Evolutionary conservation across 2,888 invertebrate species (phyloP), one percentile per base, ranked within the genome.

Genomic region (Napeogenes inachia): DNA sequence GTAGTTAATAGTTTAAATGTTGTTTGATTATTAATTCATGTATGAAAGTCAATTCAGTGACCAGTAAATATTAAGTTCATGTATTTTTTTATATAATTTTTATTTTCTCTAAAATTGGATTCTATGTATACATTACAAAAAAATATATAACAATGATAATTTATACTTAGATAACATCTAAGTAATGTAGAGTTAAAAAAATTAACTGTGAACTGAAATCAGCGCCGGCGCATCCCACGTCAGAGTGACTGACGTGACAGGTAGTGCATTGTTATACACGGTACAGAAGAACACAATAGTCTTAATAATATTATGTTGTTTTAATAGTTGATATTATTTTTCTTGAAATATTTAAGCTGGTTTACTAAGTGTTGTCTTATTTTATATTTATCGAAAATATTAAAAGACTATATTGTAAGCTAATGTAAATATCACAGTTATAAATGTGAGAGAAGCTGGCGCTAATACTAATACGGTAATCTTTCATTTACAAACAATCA

Each of bases 231-330:
- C 72, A 75, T 71, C 73, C 68, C 65, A 75, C 65, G 75, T 75
- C 78, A 67, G 61, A 59, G 57, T 68, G 69, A 73, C 65, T 71
- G 71, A 67, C 73, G 68, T 74, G 81, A 83, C 84, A 85, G 85
- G 84, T 84, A 84, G 78, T 75, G 69, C 78, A 67, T 78, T 84
- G 81, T 81, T 80, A 35, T 35, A 35, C 47, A 13, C 35, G 13
- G 60, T 10, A 12, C 45, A 13, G 21, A 32, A 12, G 56, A 63
- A 32, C 54, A 54, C 54, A 59, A 47, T 47, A 47, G 47, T 13
- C 45, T 35, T 35, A 35, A 5, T 35, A 35, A 35, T 35, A 6
- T 35, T 5, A 35, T 35, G 6, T 6, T 13, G 47, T 47, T 13
- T 47, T n/a, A 47, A n/a, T 21, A 47, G n/a, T 21, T 47, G 4